Conservation (phyloP, 2,113 vertebrate species). For the Lagenorhynchus albirostris region DNA sequence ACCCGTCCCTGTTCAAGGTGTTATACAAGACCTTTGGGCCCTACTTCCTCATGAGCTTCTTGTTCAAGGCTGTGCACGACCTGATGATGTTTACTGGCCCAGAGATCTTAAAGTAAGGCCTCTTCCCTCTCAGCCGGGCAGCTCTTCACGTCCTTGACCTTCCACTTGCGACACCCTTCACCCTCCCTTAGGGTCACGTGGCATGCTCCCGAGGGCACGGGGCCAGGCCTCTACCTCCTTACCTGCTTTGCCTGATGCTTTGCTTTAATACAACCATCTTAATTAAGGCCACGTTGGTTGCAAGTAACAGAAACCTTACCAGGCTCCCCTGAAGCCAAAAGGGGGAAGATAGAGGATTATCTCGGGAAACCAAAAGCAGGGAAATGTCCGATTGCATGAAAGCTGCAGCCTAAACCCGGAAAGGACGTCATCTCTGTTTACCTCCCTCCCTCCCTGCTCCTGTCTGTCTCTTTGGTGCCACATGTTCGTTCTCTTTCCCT, state of each 20-base stretch:
- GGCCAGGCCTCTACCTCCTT: neutral
- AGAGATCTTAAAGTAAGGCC: constrained; percentile 90
- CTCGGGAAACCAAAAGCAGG: neutral
- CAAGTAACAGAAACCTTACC: neutral
- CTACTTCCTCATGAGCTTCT: constrained; percentile 94
- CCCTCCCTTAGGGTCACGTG: rapidly evolving
- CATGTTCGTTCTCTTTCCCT: rapidly evolving
- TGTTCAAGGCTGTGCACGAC: constrained; percentile 95
- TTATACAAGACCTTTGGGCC: constrained; percentile 95
- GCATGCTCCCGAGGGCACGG: rapidly evolving
- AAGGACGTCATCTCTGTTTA: neutral
- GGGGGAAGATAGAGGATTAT: neutral
- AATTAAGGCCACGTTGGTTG: neutral
- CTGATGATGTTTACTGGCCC: constrained; percentile 96
- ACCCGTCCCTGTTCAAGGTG: constrained; percentile 92
- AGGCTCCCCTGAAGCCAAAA: neutral
- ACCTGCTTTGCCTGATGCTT: neutral
- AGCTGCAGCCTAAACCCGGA: neutral
- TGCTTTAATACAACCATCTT: neutral
- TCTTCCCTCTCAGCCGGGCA: neutral
- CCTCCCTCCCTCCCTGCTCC: neutral
- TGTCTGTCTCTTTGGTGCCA: neutral
- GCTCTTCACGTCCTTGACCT: neutral
- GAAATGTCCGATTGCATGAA: neutral
- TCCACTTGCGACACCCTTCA: rapidly evolving